Base-by-base conservation (phyloP, 2,113 vertebrate species). In the Sturnira hondurensis region DNA sequence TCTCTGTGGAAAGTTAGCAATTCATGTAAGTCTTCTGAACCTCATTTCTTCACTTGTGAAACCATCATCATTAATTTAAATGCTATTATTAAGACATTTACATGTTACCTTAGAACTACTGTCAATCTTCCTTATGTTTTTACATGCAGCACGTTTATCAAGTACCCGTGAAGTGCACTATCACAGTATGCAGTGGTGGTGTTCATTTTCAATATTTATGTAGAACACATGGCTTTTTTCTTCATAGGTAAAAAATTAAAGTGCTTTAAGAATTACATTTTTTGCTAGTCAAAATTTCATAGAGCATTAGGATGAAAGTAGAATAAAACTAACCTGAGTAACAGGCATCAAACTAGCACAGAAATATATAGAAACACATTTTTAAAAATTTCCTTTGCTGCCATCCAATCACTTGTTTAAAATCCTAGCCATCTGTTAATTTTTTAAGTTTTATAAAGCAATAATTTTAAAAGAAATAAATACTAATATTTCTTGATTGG, bases 261-360 rank as follows among this genome's bases (percentile, higher is more conserved):
- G 17, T 50, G 52, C 24, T 61, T 43, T 96, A 85, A 95, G 73
- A 11, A 4, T 94, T 85, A 96, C 96, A 96, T 96, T 93, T 97
- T 97, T 50, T 93, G 83, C 86, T 87, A 90, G 45, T 97, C 83
- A 96, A 96, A 96, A 87, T 77, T 92, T 94, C 50, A 96, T 54
- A 88, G 63, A 83, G 58, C 33, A 89, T 78, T 97, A 84, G 77
- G 95, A 26, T 50, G 63, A 97, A 95, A 91, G 88, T n/a, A 95
- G 80, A 97, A 86, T 24, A 91, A 86, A 96, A 84, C 24, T 74
- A 68, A 96, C 76, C 45, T 92, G 77, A 96, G 78, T 36, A 92
- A 82, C 83, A 95, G 97, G 52, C 33, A 63, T 93, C 68, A 56
- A 82, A 95, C 11, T 31, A 5, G 1, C 68, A 58, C 84, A 15